phyloP scores from a whole-genome alignment of 2,113 vertebrate genomes.

The Tricholaema leucomelas region DNA sequence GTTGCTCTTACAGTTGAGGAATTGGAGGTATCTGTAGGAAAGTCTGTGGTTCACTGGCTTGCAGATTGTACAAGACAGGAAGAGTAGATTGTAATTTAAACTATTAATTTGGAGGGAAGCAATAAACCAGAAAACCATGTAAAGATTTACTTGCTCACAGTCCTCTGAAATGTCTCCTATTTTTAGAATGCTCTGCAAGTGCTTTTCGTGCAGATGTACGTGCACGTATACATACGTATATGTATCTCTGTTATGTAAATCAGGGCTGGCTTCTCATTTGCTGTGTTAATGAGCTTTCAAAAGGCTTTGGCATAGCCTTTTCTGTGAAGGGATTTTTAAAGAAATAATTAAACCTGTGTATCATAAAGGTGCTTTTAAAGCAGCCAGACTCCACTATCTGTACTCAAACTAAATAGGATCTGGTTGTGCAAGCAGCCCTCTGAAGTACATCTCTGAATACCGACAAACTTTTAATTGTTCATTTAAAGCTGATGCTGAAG shows the following conservation, averaged over 20 bases:
- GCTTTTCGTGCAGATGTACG: constrained; percentile 71
- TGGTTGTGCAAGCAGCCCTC: background rate
- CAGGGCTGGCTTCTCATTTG: constrained; percentile 75
- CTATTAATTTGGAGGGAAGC: constrained; percentile 69
- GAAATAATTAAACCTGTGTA: constrained; percentile 18
- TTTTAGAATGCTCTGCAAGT: constrained; percentile 76
- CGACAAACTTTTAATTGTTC: background rate
- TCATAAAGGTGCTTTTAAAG: constrained; percentile 33
- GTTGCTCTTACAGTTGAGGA: background rate
- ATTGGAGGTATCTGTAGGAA: constrained; percentile 33
- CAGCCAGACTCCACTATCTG: background rate
- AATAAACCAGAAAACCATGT: constrained; percentile 58
- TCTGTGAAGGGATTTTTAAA: constrained; percentile 60
- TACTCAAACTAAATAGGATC: background rate
- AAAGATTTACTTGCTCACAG: constrained; percentile 68
- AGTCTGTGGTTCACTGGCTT: constrained; percentile 48
- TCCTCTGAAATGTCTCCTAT: constrained; percentile 76
- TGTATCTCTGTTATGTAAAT: constrained; percentile 74
- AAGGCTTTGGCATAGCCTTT: constrained; percentile 75
- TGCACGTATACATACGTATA: constrained; percentile 42
- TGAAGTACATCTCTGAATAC: background rate
- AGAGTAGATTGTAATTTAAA: constrained; percentile 65
- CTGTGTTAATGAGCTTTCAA: constrained; percentile 72
- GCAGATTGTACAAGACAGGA: constrained; percentile 34
- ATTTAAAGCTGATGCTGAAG: background rate